These are phyloP conservation scores for Harpagifer antarcticus DNA, from an alignment of 2,797 vertebrate species.

Conservation along the genomic window DNA sequence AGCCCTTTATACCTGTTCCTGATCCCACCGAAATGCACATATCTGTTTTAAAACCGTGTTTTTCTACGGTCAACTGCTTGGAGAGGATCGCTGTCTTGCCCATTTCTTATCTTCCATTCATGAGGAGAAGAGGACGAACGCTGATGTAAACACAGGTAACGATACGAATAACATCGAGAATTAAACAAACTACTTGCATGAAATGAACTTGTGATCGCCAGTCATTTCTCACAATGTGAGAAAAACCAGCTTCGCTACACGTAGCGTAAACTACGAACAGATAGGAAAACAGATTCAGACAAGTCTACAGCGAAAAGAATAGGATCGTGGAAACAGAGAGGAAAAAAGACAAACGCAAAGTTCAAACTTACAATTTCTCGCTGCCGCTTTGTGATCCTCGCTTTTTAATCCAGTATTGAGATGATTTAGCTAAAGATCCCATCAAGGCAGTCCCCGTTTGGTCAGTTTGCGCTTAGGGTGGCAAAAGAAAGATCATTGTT, in stretches of 20 bases:
- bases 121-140: constrained; percentile 86
- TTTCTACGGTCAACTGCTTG: constrained; percentile 77
- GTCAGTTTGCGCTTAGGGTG: constrained; percentile 90
- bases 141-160: constrained; percentile 90
- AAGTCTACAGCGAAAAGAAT: constrained; percentile 78
- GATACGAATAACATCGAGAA: constrained; percentile 70
- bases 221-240: constrained; percentile 69
- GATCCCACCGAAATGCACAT: constrained; percentile 71
- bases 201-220: constrained; percentile 78
- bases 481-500: constrained; percentile 94
- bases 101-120: constrained; percentile 84
- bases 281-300: constrained; percentile 63
- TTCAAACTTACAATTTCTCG: constrained; percentile 98
- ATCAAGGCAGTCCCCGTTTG: constrained; percentile 90
- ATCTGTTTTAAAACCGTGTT: constrained; percentile 79
- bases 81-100: constrained; percentile 84
- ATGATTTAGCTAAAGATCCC: constrained; percentile 94
- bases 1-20: constrained; percentile 55
- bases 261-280: constrained; percentile 55
- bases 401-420: constrained; percentile 94
- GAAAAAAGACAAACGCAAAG: constrained; percentile 90
- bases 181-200: constrained; percentile 83
- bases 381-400: constrained; percentile 92
- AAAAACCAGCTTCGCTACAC: constrained; percentile 71
- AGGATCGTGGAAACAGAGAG: constrained; percentile 82